These are phyloP conservation scores for Trichogramma evanescens DNA, from an alignment of 2,888 invertebrate species.

Conservation along the genomic window DNA sequence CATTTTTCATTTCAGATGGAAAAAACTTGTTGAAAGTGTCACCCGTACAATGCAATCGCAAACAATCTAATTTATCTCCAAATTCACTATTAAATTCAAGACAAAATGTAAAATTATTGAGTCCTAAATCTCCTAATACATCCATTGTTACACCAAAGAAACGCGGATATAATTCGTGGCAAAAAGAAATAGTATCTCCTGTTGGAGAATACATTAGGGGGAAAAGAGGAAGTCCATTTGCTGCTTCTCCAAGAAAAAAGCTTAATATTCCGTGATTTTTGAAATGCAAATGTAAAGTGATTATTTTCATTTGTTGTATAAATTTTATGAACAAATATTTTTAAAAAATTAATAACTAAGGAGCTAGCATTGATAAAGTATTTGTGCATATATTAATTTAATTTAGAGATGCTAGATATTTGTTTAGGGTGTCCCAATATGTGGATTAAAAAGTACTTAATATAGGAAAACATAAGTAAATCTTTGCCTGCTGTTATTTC, in stretches of 20 bases:
- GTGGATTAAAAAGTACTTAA: not conserved
- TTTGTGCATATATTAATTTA: too few relatives aligned
- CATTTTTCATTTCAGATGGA: not conserved
- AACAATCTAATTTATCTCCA: constrained; percentile 10
- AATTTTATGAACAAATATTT: too few relatives aligned
- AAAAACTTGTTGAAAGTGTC: not conserved
- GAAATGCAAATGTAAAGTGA: too few relatives aligned
- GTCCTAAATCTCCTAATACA: constrained; percentile 10
- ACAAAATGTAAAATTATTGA: constrained; percentile 4
- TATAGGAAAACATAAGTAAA: not conserved
- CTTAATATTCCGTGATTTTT: too few relatives aligned
- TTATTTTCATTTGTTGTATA: too few relatives aligned
- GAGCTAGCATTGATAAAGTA: too few relatives aligned
- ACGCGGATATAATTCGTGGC: constrained; percentile 10
- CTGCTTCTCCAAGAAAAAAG: constrained; percentile 18
- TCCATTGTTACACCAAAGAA: constrained; percentile 6
- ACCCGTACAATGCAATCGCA: not conserved
- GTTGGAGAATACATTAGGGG: constrained; percentile 26
- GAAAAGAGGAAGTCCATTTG: constrained; percentile 18
- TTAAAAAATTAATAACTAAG: too few relatives aligned
- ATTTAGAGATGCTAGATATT: too few relatives aligned
- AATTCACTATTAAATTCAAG: constrained; percentile 1
- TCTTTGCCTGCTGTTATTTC: constrained; percentile 3
- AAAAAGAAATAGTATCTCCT: constrained; percentile 23
- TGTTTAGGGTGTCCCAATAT: not conserved